A percentile compares a stretch with the other conserved stretches of the same genome.
Conservation (phyloP, 53 echinoderm and acorn worm species). For the Apostichopus leukothele region DNA sequence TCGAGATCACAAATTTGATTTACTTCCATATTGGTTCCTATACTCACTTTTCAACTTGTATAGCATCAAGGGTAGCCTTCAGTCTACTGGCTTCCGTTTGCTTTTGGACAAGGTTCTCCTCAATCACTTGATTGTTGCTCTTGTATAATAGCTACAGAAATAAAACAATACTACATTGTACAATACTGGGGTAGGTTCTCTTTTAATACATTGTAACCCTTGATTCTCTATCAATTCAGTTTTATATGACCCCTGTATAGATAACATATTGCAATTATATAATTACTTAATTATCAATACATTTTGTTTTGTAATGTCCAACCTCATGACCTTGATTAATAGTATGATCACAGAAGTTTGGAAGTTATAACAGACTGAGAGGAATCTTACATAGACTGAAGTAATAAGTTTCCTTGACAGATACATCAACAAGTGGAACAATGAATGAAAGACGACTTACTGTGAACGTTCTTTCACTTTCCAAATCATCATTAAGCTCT, state of each 20-base stretch:
- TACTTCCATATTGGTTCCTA: neutral
- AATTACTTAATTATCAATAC: too few species aligned
- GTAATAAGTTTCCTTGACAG: neutral
- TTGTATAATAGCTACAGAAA: slow-evolving; percentile 79
- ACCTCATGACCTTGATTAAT: too few species aligned
- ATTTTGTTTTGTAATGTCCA: too few species aligned
- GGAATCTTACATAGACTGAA: too few species aligned
- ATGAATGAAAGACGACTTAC: slow-evolving; percentile 24
- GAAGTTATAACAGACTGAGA: too few species aligned
- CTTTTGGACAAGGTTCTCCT: slow-evolving; percentile 63
- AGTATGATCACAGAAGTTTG: too few species aligned
- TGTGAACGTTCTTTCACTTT: slow-evolving; percentile 54
- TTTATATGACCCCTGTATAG: too few species aligned
- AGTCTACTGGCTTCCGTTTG: slow-evolving; percentile 59
- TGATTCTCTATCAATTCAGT: too few species aligned
- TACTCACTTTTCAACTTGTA: slow-evolving; percentile 59
- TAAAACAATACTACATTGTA: neutral
- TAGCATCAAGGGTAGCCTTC: slow-evolving; percentile 44
- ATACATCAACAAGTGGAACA: neutral
- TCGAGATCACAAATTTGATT: too few species aligned
- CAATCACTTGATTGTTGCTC: slow-evolving; percentile 77
- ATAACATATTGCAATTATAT: too few species aligned
- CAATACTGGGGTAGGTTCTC: neutral
- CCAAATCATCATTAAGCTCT: slow-evolving; percentile 53
- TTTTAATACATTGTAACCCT: neutral